Evolutionary conservation across 2,797 vertebrate species (phyloP).

Genomic region (Ptychobarbus kaznakovi): DNA sequence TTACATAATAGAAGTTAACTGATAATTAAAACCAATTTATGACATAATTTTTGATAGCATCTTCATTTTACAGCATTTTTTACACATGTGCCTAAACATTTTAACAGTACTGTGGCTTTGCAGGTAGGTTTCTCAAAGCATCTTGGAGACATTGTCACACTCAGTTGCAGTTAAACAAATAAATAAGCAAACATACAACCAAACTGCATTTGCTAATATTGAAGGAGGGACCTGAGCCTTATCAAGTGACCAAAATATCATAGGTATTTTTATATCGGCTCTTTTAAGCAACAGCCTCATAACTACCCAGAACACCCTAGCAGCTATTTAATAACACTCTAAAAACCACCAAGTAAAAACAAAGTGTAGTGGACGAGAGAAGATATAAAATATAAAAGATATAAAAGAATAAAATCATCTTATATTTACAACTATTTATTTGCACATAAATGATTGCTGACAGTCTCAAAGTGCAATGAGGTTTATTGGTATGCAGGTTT

Average conservation of each 20-base stretch:
- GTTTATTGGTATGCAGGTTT: background rate
- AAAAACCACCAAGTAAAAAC: background rate
- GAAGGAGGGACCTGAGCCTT: background rate
- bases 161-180: too few species aligned
- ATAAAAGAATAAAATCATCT: background rate
- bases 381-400: background rate
- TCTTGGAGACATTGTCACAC: too few species aligned
- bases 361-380: background rate
- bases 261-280: background rate
- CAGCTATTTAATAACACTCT: background rate
- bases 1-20: too few species aligned
- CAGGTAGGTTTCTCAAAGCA: too few species aligned
- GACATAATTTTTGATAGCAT: too few species aligned
- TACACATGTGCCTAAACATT: too few species aligned
- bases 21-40: too few species aligned
- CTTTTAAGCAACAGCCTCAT: background rate
- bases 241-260: background rate
- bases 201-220: background rate
- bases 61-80: too few species aligned
- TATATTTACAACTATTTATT: background rate
- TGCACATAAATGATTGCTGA: background rate
- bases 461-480: constrained; percentile 10
- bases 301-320: background rate
- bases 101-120: too few species aligned
- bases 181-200: background rate